These are phyloP conservation scores for Notolepis coatsorum DNA, from an alignment of 2,797 vertebrate genomes.

Conservation along the genomic window DNA sequence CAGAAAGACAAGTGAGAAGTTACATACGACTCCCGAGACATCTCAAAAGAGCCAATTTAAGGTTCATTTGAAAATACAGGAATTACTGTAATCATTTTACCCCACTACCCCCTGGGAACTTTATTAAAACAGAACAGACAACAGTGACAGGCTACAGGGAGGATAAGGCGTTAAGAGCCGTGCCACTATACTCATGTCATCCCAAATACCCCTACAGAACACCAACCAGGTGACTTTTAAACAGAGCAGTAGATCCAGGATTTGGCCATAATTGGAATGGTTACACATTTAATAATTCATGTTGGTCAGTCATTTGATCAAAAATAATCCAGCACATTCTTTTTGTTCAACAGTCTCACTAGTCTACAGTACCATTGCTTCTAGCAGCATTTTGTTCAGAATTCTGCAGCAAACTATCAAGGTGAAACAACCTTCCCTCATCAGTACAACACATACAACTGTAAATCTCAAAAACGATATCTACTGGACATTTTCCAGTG, in stretches of 20 bases:
- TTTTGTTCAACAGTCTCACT: constrained; percentile 1
- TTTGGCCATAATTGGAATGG: not conserved
- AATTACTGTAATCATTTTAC: too few species aligned
- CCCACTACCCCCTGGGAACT: too few species aligned
- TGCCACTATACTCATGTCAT: constrained; percentile 18
- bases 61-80: too few species aligned
- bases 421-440: not conserved
- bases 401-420: constrained; percentile 24
- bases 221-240: not conserved
- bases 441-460: not conserved
- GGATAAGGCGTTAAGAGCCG: constrained; percentile 54
- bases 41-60: too few species aligned
- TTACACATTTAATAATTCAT: constrained; percentile 13
- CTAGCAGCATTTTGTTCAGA: constrained; percentile 60
- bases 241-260: constrained; percentile 1
- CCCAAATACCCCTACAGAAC: constrained; percentile 9
- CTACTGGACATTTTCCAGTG: too few species aligned
- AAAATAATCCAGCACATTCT: constrained; percentile 24
- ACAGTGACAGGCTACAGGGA: constrained; percentile 27
- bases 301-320: constrained; percentile 2
- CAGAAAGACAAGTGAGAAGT: too few species aligned
- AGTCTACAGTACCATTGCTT: constrained; percentile 38
- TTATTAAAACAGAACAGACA: not conserved
- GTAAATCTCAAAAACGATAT: constrained; percentile 3
- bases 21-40: too few species aligned